Conservation (phyloP, 2,113 vertebrate species). For the Progne subis region DNA sequence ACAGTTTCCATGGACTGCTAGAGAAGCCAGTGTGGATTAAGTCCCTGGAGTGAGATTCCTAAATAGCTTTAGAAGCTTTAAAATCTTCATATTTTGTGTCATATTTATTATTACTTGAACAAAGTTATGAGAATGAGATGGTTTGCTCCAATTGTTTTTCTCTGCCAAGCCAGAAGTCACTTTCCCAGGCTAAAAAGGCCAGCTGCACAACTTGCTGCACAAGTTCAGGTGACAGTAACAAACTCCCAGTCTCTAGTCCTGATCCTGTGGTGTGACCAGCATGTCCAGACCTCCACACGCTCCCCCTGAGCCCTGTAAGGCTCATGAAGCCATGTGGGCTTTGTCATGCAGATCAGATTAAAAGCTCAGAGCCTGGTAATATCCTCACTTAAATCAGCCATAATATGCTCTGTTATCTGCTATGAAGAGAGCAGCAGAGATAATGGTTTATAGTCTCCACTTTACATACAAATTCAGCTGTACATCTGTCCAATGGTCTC, state of each 20-base stretch:
- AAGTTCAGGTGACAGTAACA: not conserved
- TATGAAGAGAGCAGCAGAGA: not conserved
- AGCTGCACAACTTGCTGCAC: not conserved
- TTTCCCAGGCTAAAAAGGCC: not conserved
- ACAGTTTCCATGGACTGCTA: not conserved
- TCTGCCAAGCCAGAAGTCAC: slow-evolving; percentile 10
- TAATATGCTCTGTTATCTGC: not conserved
- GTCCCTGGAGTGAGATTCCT: not conserved
- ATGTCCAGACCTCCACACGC: rapidly evolving
- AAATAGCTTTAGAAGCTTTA: not conserved
- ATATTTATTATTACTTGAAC: not conserved
- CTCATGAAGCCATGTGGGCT: not conserved
- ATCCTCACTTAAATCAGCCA: slow-evolving; percentile 23
- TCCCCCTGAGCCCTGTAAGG: not conserved
- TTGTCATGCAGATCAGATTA: slow-evolving; percentile 15
- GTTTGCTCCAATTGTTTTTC: slow-evolving; percentile 4
- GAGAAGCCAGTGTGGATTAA: not conserved
- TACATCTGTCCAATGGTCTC: slow-evolving; percentile 41
- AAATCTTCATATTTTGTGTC: not conserved
- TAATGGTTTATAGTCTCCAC: slow-evolving; percentile 24
- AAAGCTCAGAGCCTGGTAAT: not conserved
- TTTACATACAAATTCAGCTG: slow-evolving; percentile 28
- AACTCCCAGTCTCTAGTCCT: not conserved
- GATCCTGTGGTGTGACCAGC: rapidly evolving
- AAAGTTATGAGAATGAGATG: slow-evolving; percentile 26